Base-by-base conservation (phyloP, 30 jellyfish, hydroid and myxozoan genomes). In the Mastigias papua region DNA sequence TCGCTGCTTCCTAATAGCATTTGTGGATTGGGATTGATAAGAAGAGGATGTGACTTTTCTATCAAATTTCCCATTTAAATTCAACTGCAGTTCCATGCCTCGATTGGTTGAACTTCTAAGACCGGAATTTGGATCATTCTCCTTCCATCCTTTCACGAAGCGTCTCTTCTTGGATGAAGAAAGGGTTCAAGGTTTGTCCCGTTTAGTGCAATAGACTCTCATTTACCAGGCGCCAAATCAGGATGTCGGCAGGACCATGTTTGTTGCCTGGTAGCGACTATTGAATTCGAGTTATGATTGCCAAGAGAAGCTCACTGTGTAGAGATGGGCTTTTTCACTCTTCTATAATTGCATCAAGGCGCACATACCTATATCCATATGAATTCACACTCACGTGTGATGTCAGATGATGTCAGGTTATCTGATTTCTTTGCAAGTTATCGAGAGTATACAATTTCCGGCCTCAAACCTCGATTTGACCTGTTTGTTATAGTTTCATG, bases 201-300 rank as follows among this genome's bases (percentile, higher is more conserved):
- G 11, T 51, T 4, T 21, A 17, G 2, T 51, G 23, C 27, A 51
- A 51, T 51, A 21, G 27, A 51, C 2, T 51, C 17, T 51, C 27
- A 16, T 5, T 10, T 13, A 21, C 25, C 25, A 23, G 67, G 67
- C 67, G 67, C 67, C 67, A 21, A 21, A 10, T 51, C 67, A 51
- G 67, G 67, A 51, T 10, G 67, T 51, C 67, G 67, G 67, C 67
- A 51, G 5, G 17, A 17, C 67, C 67, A 51, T 51, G 67, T 21
- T 10, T 4, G 67, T 51, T 8, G 54, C 11, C 11, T 37, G 5
- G 54, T 37, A 5, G 54, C 11, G 54, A 37, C 11, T 37, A n/a
- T n/a, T n/a, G n/a, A n/a, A n/a, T n/a, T n/a, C n/a, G n/a, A n/a
- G n/a, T n/a, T n/a, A n/a, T n/a, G n/a, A n/a, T 37, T 37, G 54